Percentiles rank a stretch among this genome's conserved stretches.
Conservation (phyloP, 2,797 vertebrate species). For the Staurois parvus region DNA sequence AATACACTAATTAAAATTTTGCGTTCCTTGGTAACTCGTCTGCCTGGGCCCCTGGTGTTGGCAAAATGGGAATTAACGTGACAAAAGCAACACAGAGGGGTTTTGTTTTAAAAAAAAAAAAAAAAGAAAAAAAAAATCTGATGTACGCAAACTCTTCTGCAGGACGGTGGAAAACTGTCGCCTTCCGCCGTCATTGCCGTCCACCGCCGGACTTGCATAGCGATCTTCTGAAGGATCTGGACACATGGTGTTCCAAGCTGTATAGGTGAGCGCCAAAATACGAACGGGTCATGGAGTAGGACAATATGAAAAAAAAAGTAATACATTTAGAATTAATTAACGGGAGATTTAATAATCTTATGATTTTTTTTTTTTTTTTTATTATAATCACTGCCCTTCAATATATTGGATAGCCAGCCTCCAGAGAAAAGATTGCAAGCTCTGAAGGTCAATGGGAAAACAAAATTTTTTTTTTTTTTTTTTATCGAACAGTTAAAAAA, state of each 20-base stretch:
- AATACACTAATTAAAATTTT: slow-evolving; percentile 99
- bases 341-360: not conserved
- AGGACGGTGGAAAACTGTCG: slow-evolving; percentile 55
- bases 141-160: slow-evolving; percentile 65
- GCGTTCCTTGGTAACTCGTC: slow-evolving; percentile 99
- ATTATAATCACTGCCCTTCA: not conserved
- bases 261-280: not conserved
- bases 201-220: not conserved
- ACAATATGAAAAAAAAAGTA: not conserved
- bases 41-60: slow-evolving; percentile 98
- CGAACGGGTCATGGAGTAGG: not conserved
- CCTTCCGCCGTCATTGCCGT: not conserved
- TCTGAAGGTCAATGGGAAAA: not conserved
- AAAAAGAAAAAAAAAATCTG: slow-evolving; percentile 83
- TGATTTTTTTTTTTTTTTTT: not conserved
- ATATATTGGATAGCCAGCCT: not conserved
- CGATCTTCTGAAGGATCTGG: not conserved
- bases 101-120: slow-evolving; percentile 99
- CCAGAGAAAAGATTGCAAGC: not conserved
- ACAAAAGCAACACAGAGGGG: slow-evolving; percentile 99
- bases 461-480: too few relatives aligned
- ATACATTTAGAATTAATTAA: not conserved
- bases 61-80: slow-evolving; percentile 99
- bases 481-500: too few relatives aligned
- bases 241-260: not conserved